Evolutionary conservation across 2,888 invertebrate species (phyloP), one percentile per base, ranked within the genome.

Genomic region (Eudasyphora cyanicolor): DNA sequence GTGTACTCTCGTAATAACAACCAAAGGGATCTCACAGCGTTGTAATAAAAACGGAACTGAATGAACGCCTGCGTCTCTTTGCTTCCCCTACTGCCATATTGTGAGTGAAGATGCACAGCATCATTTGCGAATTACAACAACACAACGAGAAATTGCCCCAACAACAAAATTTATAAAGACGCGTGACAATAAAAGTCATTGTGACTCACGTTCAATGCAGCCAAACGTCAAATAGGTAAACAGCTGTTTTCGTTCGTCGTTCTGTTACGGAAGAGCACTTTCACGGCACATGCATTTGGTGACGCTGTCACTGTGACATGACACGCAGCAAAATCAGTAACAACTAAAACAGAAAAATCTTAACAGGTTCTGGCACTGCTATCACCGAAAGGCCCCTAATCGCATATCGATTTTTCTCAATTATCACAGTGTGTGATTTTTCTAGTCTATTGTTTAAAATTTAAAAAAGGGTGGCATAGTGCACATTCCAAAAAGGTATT

Each of bases 151-250:
- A n/a, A n/a, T 5, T 29, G 7, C n/a, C 29, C 12, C 27, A 62
- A 19, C n/a, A 62, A 35, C 4, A 35, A 32, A 35, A 35, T 27
- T n/a, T n/a, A n/a, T n/a, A n/a, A n/a, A 27, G 35, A 35, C 35
- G 27, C 24, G 57, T 57, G 57, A 24, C 57, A 27, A 14, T 57
- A 57, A 67, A 38, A 38, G 12, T 42, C 14, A 24, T 27, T 57
- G 8, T 24, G 57, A 57, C 27, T 57, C 45, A 69, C 45, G 69
- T 69, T 69, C 69, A 69, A 69, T 69, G 69, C 69, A 57, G n/a
- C 45, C 32, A n/a, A n/a, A 2, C 14, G 45, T 3, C 32, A 32
- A 8, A 32, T 8, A 32, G 32, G 32, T n/a, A 45, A n/a, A n/a
- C 45, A 45, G 45, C 45, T 45, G 45, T n/a, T n/a, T n/a, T 14